A percentile compares a stretch with the other conserved stretches of the same genome.
Conservation (phyloP, 2,888 invertebrate genomes). For the Synergus gifuensis region DNA sequence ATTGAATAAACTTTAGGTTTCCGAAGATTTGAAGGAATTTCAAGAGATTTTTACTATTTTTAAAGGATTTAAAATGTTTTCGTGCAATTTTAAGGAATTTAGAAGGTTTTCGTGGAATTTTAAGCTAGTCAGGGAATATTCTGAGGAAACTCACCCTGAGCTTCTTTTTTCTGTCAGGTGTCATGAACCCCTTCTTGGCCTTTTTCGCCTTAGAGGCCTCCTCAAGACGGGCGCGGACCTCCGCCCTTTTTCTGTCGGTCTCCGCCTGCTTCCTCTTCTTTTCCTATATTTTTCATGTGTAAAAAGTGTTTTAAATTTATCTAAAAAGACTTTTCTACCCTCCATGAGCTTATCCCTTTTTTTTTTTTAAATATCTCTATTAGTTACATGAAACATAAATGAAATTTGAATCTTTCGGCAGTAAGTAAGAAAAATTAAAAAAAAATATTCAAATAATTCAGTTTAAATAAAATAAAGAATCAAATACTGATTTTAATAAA, state of each 20-base stretch:
- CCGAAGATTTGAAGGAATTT: no score
- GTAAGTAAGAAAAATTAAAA: neutral
- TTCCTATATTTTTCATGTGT: constrained; percentile 83
- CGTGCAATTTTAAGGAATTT: no score
- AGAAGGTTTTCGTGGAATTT: neutral
- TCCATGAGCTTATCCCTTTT: neutral
- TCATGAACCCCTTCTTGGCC: constrained; percentile 99
- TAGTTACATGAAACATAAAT: neutral
- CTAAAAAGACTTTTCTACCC: neutral
- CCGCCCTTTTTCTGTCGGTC: constrained; percentile 99
- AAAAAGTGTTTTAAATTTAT: constrained; percentile 49
- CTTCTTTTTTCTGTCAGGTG: constrained; percentile 99
- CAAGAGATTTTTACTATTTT: no score
- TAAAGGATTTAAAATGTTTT: no score
- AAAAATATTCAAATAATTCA: neutral
- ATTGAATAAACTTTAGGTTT: no score
- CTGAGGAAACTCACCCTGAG: constrained; percentile 89
- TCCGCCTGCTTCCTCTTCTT: constrained; percentile 98
- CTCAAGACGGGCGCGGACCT: constrained; percentile 99
- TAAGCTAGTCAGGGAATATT: neutral
- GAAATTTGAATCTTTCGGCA: neutral
- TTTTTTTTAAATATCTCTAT: neutral
- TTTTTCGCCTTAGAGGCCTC: constrained; percentile 99
- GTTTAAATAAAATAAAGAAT: neutral
- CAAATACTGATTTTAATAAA: neutral